A percentile compares a stretch with the other conserved stretches of the same genome.
phyloP scores from a whole-genome alignment of 2,888 invertebrate genomes.

The Heteromyza rotundicornis region DNA sequence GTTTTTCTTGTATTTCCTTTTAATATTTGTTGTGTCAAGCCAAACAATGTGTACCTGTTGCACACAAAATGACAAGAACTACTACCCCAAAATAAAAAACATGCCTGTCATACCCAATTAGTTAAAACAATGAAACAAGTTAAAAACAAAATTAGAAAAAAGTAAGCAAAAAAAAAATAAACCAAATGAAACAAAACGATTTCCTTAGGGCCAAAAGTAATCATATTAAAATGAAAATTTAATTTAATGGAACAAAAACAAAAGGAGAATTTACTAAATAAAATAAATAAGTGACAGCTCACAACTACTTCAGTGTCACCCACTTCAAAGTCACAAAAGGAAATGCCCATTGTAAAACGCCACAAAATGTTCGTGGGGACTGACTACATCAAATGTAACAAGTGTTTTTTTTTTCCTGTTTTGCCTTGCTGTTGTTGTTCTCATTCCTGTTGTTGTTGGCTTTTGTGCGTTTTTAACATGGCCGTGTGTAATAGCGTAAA shows the following conservation, averaged over 20 bases:
- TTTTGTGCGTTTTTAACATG: not conserved
- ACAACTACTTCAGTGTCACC: too few relatives aligned
- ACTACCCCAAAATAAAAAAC: not conserved
- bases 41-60: too few relatives aligned
- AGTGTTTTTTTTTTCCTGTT: slow-evolving; percentile 2
- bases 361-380: not conserved
- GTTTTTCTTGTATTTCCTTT: too few relatives aligned
- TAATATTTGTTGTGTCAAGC: too few relatives aligned
- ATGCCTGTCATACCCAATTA: not conserved
- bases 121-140: not conserved
- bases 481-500: not conserved
- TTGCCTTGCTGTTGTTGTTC: not conserved
- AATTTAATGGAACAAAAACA: too few relatives aligned
- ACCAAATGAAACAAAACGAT: not conserved
- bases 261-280: too few relatives aligned
- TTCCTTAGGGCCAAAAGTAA: too few relatives aligned
- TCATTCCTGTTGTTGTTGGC: not conserved
- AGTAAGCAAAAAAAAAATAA: not conserved
- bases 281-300: too few relatives aligned
- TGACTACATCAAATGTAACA: not conserved
- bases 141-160: not conserved
- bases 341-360: too few relatives aligned
- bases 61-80: not conserved
- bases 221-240: too few relatives aligned
- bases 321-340: too few relatives aligned